Percentiles rank a stretch among this genome's conserved stretches.
Conservation (phyloP, 2,113 vertebrate species). For the Rhabdornis inornatus region DNA sequence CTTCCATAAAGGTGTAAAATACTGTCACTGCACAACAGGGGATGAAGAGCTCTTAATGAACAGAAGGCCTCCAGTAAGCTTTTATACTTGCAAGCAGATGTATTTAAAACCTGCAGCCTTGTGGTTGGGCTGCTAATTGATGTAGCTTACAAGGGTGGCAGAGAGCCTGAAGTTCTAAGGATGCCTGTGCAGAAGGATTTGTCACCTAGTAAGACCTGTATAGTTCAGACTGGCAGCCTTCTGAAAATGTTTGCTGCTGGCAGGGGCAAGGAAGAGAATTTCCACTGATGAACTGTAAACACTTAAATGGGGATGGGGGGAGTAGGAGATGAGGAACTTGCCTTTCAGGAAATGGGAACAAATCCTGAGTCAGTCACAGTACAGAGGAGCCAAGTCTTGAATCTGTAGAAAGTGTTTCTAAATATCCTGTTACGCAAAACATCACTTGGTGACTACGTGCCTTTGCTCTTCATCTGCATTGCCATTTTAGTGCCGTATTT, state of each 20-base stretch:
- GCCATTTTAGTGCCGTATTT: neutral
- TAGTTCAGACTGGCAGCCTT: neutral
- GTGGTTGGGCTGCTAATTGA: neutral
- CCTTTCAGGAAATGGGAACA: neutral
- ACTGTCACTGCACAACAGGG: neutral
- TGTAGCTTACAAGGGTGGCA: neutral
- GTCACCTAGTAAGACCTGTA: neutral
- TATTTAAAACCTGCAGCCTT: neutral
- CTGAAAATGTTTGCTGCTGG: neutral
- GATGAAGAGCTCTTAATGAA: neutral
- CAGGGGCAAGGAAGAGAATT: neutral
- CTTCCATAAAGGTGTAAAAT: neutral
- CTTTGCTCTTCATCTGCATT: neutral
- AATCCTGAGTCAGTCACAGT: neutral
- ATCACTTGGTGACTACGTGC: fast-evolving
- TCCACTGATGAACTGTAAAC: neutral
- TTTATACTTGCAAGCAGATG: neutral
- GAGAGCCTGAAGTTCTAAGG: neutral
- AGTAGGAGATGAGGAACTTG: neutral
- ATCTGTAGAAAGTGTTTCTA: neutral
- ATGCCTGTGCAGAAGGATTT: neutral
- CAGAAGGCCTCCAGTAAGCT: neutral
- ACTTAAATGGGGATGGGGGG: fast-evolving
- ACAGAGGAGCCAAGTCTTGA: neutral
- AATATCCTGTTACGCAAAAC: neutral